Base-by-base conservation (phyloP, 2,888 invertebrate species). In the Ectropis crepuscularia region DNA sequence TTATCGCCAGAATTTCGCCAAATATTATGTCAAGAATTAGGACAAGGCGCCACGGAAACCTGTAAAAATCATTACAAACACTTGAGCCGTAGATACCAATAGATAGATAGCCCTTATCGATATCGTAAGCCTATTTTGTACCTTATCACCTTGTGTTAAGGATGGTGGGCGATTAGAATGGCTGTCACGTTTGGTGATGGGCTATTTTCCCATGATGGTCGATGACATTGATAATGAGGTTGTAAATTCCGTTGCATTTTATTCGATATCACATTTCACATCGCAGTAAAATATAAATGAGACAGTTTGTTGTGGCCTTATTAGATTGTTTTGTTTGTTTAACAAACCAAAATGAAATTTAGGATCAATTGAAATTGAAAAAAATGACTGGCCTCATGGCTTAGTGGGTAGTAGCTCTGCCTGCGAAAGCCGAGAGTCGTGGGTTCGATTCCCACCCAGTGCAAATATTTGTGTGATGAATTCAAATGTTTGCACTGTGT, bases 201-300 rank as follows among this genome's bases (percentile, higher is more conserved):
- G 11, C 55, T 37, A 50, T 37, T 75, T 79, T 80, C 81, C 78
- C 80, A 82, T 80, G 77, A 62, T 70, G 86, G 80, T 82, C 83
- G 74, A 62, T 77, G 84, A 85, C 81, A 77, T 66, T 57, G 53
- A 57, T 67, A 64, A 57, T 37, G 43, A 36, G 53, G 57, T 47
- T 28, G 53, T 63, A 63, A 63, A 57, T 63, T 63, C 58, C 45
- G 28, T 46, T 28, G 12, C 12, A 11, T 10, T 48, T 38, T 55
- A 37, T 55, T 47, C 39, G 41, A 16, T 28, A 51, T 16, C 46
- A 16, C 37, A 43, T 11, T 45, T 54, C 12, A 45, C 37, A 37
- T 11, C 37, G 16, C 16, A 28, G 16, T 5, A 43, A 36, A 36
- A 43, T 42, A 28, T 42, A 43, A 43, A 53, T 16, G 12, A 16